Evolutionary conservation across 92 coral and sea anemone genomes (phyloP), one percentile per base, ranked within the genome.

Genomic region (Ricordea florida): DNA sequence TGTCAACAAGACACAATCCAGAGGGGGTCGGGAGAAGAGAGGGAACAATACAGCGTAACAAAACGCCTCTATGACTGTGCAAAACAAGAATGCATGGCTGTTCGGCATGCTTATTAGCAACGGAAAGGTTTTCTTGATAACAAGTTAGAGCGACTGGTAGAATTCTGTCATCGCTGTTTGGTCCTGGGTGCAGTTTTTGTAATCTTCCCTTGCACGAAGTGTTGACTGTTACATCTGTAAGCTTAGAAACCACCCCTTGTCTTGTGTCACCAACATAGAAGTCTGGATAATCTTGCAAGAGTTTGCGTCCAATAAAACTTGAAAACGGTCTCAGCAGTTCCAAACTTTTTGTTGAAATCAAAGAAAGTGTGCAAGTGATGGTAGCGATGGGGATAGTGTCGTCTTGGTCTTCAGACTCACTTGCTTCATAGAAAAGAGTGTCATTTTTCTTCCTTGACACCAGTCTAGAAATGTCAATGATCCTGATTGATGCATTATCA

Each of bases 401-500:
- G n/a, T n/a, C n/a, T n/a, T n/a, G n/a, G n/a, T n/a, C 10, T 28
- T 67, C 63, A 45, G 57, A 44, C 27, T 67, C 75, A 20, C 41
- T n/a, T 16, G 63, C 37, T 45, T 45, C 75, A 17, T 46, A 36
- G 15, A 67, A 36, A 43, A 51, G 41, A 46, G 58, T 41, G 42
- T 72, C 68, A 25, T 32, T 33, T 25, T 41, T 70, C 42, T n/a
- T 70, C 40, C 78, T 53, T 20, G 66, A 34, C 51, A 53, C 36
- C 78, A 29, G 60, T 37, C 47, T 28, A 44, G 64, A 81, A 37
- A 81, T 53, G 66, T 69, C 79, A 59, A 80, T 67, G 57, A 80
- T 52, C 65, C 79, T 80, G 64, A 80, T 60, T 46, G 79, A 59
- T 47, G 52, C 79, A 50, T 70, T 80, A 50, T 80, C 50, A 40